phyloP scores from a whole-genome alignment of 2,113 vertebrate genomes.

The Cololabis saira region DNA sequence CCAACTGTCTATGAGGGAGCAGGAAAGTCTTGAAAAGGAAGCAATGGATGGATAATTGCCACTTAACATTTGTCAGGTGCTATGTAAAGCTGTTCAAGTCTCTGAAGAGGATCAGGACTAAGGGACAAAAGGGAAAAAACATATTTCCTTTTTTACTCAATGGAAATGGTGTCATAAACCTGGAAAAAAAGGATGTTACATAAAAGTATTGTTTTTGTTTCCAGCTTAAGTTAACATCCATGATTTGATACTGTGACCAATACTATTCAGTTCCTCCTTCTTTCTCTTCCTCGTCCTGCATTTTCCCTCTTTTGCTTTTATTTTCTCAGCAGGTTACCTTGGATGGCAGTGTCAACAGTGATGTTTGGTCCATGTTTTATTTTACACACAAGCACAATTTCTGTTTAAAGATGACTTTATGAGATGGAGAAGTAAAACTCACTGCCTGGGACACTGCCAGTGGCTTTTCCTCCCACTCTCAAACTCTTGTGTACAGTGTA shows the following conservation, averaged over 20 bases:
- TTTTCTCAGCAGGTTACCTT: not conserved
- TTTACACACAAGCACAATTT: constrained; percentile 72
- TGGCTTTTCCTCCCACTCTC: constrained; percentile 31
- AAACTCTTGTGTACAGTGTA: constrained; percentile 63
- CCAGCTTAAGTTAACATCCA: constrained; percentile 44
- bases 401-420: constrained; percentile 44
- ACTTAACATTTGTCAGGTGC: constrained; percentile 55
- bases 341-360: not conserved
- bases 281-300: constrained; percentile 11
- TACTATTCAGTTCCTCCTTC: constrained; percentile 33
- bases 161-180: constrained; percentile 20
- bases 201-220: constrained; percentile 39
- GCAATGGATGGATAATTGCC: constrained; percentile 23
- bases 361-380: constrained; percentile 12
- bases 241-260: constrained; percentile 72
- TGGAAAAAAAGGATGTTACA: constrained; percentile 15
- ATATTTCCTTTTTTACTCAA: constrained; percentile 4
- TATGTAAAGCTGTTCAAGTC: constrained; percentile 33
- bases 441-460: constrained; percentile 63
- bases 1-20: constrained; percentile 17
- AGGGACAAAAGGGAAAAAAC: not conserved
- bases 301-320: constrained; percentile 38
- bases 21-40: constrained; percentile 41
- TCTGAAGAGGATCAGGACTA: constrained; percentile 24
- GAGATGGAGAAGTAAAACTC: constrained; percentile 49